phyloP scores from a whole-genome alignment of 2,113 vertebrate genomes.

The Miniopterus natalensis region DNA sequence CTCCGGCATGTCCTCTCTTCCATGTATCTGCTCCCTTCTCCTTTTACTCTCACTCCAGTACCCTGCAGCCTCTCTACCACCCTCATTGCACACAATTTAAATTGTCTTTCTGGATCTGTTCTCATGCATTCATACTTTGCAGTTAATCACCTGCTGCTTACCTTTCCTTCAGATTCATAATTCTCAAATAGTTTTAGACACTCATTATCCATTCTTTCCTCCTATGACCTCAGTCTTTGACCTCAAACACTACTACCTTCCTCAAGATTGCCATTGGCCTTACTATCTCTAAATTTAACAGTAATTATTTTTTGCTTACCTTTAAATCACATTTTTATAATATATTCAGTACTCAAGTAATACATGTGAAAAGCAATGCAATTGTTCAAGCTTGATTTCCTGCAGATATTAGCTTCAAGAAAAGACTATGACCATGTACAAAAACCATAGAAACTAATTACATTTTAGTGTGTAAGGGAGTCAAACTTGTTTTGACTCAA shows the following conservation, averaged over 20 bases:
- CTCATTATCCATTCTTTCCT: not conserved
- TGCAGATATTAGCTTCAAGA: not conserved
- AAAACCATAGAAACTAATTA: not conserved
- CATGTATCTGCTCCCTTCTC: not conserved
- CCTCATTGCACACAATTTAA: not conserved
- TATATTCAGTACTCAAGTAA: not conserved
- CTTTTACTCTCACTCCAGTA: not conserved
- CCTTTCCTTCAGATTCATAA: not conserved
- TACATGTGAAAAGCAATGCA: slow-evolving; percentile 12
- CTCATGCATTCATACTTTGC: not conserved
- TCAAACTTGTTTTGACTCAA: not conserved
- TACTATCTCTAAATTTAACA: not conserved
- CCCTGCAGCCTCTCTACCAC: fast-evolving
- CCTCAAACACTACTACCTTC: not conserved
- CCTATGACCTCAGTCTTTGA: not conserved
- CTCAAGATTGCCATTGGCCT: not conserved
- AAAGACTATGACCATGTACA: not conserved
- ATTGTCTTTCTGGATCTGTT: not conserved
- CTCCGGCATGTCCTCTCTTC: not conserved
- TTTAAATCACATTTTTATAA: not conserved
- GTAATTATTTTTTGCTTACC: not conserved
- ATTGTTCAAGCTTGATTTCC: not conserved
- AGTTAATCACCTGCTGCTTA: not conserved
- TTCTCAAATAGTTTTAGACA: not conserved
- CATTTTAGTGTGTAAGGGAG: not conserved